Evolutionary conservation across 1,140 invertebrate species (phyloP).

Genomic region (Metopolophium dirhodum): DNA sequence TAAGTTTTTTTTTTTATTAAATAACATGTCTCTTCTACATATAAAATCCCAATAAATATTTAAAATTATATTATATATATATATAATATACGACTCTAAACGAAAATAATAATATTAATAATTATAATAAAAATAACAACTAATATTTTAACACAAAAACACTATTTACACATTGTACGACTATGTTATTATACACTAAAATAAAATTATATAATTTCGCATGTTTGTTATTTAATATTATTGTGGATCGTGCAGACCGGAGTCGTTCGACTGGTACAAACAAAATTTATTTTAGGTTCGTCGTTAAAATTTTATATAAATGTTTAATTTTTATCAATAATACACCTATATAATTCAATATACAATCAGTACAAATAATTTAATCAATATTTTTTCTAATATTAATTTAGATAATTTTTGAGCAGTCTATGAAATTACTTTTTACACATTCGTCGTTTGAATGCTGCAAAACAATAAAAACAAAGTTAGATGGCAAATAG

Average conservation of each 20-base stretch:
- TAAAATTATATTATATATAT: slow-evolving; percentile 36
- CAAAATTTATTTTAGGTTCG: slow-evolving; percentile 23
- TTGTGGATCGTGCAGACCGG: slow-evolving; percentile 55
- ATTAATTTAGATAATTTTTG: slow-evolving; percentile 56
- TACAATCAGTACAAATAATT: slow-evolving; percentile 54
- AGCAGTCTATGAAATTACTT: slow-evolving; percentile 56
- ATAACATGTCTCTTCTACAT: slow-evolving; percentile 32
- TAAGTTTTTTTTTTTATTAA: not conserved
- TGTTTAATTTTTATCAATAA: slow-evolving; percentile 5
- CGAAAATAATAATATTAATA: slow-evolving; percentile 24
- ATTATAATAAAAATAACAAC: slow-evolving; percentile 23
- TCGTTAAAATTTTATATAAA: slow-evolving; percentile 30
- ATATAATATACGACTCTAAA: not conserved
- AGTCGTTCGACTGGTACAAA: slow-evolving; percentile 52
- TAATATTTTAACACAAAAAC: slow-evolving; percentile 29
- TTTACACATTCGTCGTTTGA: slow-evolving; percentile 43
- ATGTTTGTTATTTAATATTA: slow-evolving; percentile 53
- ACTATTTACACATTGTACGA: slow-evolving; percentile 27
- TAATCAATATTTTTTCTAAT: slow-evolving; percentile 56
- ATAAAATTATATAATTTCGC: slow-evolving; percentile 49
- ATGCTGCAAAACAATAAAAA: slow-evolving; percentile 52
- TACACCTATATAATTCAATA: slow-evolving; percentile 55
- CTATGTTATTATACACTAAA: slow-evolving; percentile 22
- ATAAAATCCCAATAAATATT: slow-evolving; percentile 39
- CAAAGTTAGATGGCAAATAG: slow-evolving; percentile 52